phyloP scores from a whole-genome alignment of 1,140 invertebrate genomes.

The Macrotrachela quadricornifera region DNA sequence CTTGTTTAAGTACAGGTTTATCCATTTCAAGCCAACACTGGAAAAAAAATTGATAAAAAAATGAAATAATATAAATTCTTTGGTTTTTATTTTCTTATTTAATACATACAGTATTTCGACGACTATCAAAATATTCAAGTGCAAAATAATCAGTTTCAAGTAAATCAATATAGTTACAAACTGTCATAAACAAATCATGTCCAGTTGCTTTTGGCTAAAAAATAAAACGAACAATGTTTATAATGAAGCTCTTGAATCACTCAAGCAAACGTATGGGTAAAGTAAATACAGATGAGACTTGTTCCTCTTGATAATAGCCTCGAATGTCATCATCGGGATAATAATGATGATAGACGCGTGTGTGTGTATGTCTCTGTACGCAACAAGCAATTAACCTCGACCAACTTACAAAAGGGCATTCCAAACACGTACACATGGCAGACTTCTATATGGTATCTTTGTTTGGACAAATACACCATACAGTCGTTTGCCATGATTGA shows the following conservation, averaged over 20 bases:
- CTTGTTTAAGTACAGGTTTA: constrained; percentile 78
- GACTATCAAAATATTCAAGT: constrained; percentile 1
- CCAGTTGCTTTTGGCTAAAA: constrained; percentile 6
- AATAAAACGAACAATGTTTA: neutral
- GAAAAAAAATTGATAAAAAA: constrained; percentile 11
- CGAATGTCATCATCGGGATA: too few species aligned
- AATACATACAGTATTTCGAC: constrained; percentile 1
- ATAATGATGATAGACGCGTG: too few species aligned
- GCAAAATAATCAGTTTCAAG: constrained; percentile 8
- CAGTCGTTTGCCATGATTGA: too few species aligned
- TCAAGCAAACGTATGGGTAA: neutral
- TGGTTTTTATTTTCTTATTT: neutral
- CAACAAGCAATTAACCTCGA: too few species aligned
- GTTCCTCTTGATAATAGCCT: neutral
- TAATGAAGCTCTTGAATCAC: neutral
- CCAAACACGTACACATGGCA: too few species aligned
- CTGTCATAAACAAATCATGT: neutral
- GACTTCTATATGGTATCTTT: too few species aligned
- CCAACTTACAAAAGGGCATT: too few species aligned
- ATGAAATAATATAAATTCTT: neutral
- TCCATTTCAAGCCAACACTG: constrained; percentile 93
- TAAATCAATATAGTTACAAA: constrained; percentile 8
- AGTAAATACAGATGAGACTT: neutral
- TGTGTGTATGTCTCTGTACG: too few species aligned
- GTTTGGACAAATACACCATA: too few species aligned